Base-by-base conservation (phyloP, 2,888 invertebrate genomes). In the Agriopis marginaria region DNA sequence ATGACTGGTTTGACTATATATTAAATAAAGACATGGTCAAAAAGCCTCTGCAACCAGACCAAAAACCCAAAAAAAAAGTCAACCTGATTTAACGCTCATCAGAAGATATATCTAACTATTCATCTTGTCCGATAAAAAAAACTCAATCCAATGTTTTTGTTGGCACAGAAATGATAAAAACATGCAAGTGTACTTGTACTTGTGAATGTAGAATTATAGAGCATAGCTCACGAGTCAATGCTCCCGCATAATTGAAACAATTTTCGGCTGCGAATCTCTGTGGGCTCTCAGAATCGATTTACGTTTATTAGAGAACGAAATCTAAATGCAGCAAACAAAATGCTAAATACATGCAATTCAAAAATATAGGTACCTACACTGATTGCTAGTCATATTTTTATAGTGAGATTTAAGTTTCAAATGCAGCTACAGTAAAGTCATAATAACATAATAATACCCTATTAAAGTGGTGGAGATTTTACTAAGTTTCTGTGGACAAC, bases 201-300 rank as follows among this genome's bases (percentile, higher is more conserved):
- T 65, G 3, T 62, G 44, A 44, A 44, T 61, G 56, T 69, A 39
- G 39, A 56, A 64, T 56, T 12, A 49, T 62, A 62, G 58, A 65
- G 47, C 70, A 66, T 70, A 70, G 62, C 58, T 59, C 14, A 53
- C n/a, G 44, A 51, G 70, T 70, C 70, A 59, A 59, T 63, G 70
- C 45, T 54, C 70, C 53, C 66, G 23, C 17, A 70, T 66, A 70
- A 66, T 66, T 70, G 69, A 64, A 63, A 63, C 66, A 70, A 58
- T 63, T 66, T 69, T 66, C 53, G 47, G 62, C 47, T 45, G 65
- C 50, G 51, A 69, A 69, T 40, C 17, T 44, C 44, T 60, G 64
- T 59, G 45, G 11, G 47, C 50, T 47, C 62, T 66, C 65, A 58
- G 65, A 58, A 58, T 58, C 53, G 47, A 70, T 70, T 70, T 66